Evolutionary conservation across 2,888 invertebrate genomes (phyloP).

Genomic region (Drosophila parthenogenetica): DNA sequence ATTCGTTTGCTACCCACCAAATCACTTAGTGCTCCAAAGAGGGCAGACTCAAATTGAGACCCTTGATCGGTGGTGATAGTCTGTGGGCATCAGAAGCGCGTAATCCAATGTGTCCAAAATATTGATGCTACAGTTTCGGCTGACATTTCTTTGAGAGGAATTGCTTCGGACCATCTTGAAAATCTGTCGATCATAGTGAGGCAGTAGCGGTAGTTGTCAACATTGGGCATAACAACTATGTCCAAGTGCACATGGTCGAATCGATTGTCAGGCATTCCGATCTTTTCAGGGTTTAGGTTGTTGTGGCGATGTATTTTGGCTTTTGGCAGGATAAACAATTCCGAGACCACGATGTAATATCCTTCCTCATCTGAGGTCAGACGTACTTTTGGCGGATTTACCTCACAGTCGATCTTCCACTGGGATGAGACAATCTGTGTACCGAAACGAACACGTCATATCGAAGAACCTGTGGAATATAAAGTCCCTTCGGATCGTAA

Average conservation of each 20-base stretch:
- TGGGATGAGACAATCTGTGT: too few species aligned
- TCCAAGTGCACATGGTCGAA: background rate
- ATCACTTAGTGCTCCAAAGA: background rate
- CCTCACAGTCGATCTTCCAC: too few species aligned
- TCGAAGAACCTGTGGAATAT: too few species aligned
- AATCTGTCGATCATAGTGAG: background rate
- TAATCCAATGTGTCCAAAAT: conserved; percentile 5
- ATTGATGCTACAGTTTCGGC: background rate
- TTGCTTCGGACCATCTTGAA: background rate
- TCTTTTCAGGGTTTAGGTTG: background rate
- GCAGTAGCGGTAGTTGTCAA: background rate
- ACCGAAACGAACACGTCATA: too few species aligned
- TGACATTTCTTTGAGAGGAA: background rate
- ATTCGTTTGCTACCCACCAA: background rate
- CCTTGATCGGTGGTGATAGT: conserved; percentile 6
- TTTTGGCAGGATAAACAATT: too few species aligned
- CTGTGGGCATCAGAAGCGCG: conserved; percentile 12
- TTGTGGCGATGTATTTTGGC: background rate
- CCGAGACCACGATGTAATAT: too few species aligned
- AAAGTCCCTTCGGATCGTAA: too few species aligned
- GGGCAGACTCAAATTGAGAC: background rate
- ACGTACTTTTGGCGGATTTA: too few species aligned
- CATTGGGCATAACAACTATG: background rate
- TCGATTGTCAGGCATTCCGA: background rate
- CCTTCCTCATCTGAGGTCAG: too few species aligned